These are phyloP conservation scores for Sinocyclocheilus maitianheensis DNA, from an alignment of 2,113 vertebrate species.

Conservation along the genomic window DNA sequence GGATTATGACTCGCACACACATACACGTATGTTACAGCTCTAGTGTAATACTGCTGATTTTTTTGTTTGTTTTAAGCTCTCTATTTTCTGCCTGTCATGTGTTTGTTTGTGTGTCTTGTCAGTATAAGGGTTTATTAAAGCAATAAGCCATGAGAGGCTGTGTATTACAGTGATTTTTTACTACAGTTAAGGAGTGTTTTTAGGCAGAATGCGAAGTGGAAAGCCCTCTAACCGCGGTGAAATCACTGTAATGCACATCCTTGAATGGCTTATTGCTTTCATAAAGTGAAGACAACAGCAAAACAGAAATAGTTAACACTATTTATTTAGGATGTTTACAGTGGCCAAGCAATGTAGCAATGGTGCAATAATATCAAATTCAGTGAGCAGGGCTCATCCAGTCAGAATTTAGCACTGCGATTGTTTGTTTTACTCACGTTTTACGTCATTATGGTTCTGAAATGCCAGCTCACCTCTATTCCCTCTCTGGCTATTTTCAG, in stretches of 20 bases:
- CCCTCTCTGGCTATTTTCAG: background rate
- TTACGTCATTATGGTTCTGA: background rate
- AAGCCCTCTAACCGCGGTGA: background rate
- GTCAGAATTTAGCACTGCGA: background rate
- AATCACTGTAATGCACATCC: background rate
- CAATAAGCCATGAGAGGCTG: background rate
- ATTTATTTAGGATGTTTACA: background rate
- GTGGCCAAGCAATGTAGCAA: background rate
- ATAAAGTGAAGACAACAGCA: background rate
- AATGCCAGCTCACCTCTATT: background rate
- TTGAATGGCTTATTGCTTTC: background rate
- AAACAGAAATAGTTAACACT: background rate
- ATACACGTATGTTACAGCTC: background rate
- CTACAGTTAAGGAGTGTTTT: background rate
- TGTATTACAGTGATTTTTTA: background rate
- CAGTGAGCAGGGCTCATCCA: too few relatives aligned
- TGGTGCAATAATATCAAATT: background rate
- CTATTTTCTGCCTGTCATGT: background rate
- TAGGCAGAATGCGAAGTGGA: background rate
- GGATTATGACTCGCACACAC: background rate
- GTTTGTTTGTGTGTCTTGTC: background rate
- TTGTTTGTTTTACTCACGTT: background rate
- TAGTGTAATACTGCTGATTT: background rate
- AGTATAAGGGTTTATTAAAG: slow-evolving; percentile 14
- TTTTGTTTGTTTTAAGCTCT: background rate